Base-by-base conservation (phyloP, 2,888 invertebrate genomes). In the Pogonocherus hispidulus region DNA sequence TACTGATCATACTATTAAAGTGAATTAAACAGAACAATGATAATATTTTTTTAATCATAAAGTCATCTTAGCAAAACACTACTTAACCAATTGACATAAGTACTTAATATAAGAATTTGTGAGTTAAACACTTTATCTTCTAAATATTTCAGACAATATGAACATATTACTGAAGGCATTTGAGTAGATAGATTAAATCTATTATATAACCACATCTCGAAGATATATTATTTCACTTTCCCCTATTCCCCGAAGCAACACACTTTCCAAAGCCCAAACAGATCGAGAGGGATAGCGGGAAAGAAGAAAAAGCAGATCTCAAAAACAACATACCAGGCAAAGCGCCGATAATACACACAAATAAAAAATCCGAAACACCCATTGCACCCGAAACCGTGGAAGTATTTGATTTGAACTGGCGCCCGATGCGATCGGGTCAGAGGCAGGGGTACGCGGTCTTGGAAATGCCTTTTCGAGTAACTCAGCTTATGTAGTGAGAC, bases 331-430 rank as follows among this genome's bases (percentile, higher is more conserved):
- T 80, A 83, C 83, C 83, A 52, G 83, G 83, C 44, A 83, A 63
- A 22, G 80, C 75, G 69, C 81, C 77, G 11, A 83, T 66, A n/a
- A 82, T 66, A 72, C 82, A 83, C 70, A 81, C 75, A 20, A 83
- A 78, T 63, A 81, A 77, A 78, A 80, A 78, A 79, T 81, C 78
- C n/a, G 80, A 76, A 70, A 78, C 77, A 76, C 72, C 80, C 82
- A 82, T 82, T 27, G 23, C 35, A 51, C 37, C 37, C 52, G 66
- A 59, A 59, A 27, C 23, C 14, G 47, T 23, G 27, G 41, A 41
- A 22, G 46, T 59, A 27, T 46, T 59, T 59, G 60, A 60, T 1
- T 32, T 32, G 54, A 54, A 54, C 18, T 35, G 47, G 60, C 3
- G 35, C 19, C 11, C 27, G 27, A 35, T 27, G 16, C 23, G 44